These are phyloP conservation scores for Drosophila kokeensis DNA, from an alignment of 2,888 invertebrate genomes.

Conservation along the genomic window DNA sequence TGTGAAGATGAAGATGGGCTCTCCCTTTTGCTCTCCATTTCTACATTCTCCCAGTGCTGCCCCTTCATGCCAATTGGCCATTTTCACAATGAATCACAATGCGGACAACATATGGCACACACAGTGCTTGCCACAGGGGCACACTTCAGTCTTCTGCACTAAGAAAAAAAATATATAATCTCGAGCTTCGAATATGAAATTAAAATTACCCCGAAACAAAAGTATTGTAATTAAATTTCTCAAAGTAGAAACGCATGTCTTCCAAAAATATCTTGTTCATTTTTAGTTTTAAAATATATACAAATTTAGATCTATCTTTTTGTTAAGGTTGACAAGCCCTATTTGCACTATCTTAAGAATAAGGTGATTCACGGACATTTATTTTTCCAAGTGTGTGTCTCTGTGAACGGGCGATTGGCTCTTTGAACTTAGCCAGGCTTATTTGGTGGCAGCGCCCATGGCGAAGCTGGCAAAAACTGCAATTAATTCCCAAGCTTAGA, in stretches of 20 bases:
- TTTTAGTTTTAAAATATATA: neutral
- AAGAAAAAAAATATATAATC: neutral
- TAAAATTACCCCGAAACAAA: neutral
- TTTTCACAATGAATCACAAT: slow-evolving; percentile 73
- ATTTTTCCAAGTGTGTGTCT: slow-evolving; percentile 4
- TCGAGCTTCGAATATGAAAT: neutral
- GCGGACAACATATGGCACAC: slow-evolving; percentile 71
- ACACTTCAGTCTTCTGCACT: slow-evolving; percentile 1
- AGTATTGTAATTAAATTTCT: neutral
- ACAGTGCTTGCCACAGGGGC: slow-evolving; percentile 23
- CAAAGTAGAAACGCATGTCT: neutral
- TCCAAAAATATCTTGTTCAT: neutral
- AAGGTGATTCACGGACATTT: neutral
- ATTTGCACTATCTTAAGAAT: neutral
- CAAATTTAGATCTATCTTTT: neutral
- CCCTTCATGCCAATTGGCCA: slow-evolving; percentile 73
- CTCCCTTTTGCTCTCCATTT: neutral
- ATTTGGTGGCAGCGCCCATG: slow-evolving; percentile 42
- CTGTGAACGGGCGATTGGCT: neutral
- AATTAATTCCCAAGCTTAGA: slow-evolving; percentile 84
- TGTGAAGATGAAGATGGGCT: slow-evolving; percentile 75
- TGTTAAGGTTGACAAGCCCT: neutral
- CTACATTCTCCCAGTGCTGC: slow-evolving; percentile 4
- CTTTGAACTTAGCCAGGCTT: slow-evolving; percentile 31
- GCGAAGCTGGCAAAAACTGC: slow-evolving; percentile 64